Base-by-base conservation (phyloP, 2,888 invertebrate genomes). In the Cheilosia impressa region DNA sequence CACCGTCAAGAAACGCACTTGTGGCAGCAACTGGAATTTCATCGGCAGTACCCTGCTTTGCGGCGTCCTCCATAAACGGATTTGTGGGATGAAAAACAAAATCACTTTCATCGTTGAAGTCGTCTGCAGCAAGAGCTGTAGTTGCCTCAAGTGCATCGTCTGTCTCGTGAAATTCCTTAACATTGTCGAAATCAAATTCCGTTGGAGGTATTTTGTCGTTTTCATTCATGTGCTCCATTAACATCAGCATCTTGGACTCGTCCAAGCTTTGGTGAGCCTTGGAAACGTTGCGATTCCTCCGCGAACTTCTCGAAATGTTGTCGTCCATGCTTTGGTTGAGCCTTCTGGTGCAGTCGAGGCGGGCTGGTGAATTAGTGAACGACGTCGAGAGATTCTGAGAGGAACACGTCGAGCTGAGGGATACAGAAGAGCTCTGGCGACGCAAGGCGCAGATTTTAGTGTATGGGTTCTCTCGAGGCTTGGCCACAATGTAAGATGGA, bases 371-470 rank as follows among this genome's bases (percentile, higher is more conserved):
- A 0, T 85, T 66, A 7, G 80, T 53, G 4, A 87, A 88, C 3
- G 83, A 83, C n/a, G 57, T 68, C 24, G 88, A 87, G 2, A 88
- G 79, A 24, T 89, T 89, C 24, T 90, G 58, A 2, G 91, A 91
- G 6, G 91, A 90, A 73, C 90, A 90, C 9, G 91, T 85, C 0
- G 92, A 94, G 78, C 94, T 95, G 55, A 96, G 93, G 72, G 96
- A 96, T 52, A 96, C 95, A 55, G 96, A 96, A 3, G 97, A 97
- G 89, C 96, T 96, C 91, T 97, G 97, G 34, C 97, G 93, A 79
- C 98, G 93, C 75, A 98, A 94, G 5, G 97, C 97, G 90, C 98
- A 97, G 3, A 97, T 96, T 93, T 97, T 98, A 2, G 97, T 97
- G 90, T 98, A 98, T 0, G 97, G 96, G 91, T 96, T 97, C 91